These are phyloP conservation scores for Pyrrhosoma nymphula DNA, from an alignment of 2,888 invertebrate species.

Conservation along the genomic window DNA sequence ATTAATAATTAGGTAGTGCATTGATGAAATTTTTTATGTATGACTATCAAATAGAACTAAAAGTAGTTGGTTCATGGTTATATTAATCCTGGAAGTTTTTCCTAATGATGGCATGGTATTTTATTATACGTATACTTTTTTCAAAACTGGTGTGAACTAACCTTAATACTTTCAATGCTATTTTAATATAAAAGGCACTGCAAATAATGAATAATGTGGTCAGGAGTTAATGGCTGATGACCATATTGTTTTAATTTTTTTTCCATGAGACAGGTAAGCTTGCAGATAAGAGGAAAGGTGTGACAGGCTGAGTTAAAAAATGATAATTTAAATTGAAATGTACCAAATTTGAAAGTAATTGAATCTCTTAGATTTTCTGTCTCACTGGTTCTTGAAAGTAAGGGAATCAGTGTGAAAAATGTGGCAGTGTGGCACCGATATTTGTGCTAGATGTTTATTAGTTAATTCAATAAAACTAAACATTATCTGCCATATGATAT, in stretches of 20 bases:
- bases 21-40: slow-evolving; percentile 57
- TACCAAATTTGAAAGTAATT: too few relatives aligned
- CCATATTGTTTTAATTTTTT: background rate
- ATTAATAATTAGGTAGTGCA: slow-evolving; percentile 52
- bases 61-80: slow-evolving; percentile 63
- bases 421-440: background rate
- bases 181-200: background rate
- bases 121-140: slow-evolving; percentile 35
- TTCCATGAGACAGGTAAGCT: background rate
- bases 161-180: background rate
- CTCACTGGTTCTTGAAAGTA: too few relatives aligned
- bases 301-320: too few relatives aligned
- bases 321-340: too few relatives aligned
- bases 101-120: slow-evolving; percentile 57
- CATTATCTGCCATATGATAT: background rate
- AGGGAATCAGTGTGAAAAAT: background rate
- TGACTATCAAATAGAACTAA: slow-evolving; percentile 55
- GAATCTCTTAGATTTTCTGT: too few relatives aligned
- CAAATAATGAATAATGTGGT: background rate
- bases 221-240: background rate
- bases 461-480: background rate
- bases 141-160: slow-evolving; percentile 32
- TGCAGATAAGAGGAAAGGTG: background rate
- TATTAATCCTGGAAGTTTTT: slow-evolving; percentile 41
- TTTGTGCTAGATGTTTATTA: background rate